Evolutionary conservation across 2,888 invertebrate genomes (phyloP).

Genomic region (Magallana nippona): DNA sequence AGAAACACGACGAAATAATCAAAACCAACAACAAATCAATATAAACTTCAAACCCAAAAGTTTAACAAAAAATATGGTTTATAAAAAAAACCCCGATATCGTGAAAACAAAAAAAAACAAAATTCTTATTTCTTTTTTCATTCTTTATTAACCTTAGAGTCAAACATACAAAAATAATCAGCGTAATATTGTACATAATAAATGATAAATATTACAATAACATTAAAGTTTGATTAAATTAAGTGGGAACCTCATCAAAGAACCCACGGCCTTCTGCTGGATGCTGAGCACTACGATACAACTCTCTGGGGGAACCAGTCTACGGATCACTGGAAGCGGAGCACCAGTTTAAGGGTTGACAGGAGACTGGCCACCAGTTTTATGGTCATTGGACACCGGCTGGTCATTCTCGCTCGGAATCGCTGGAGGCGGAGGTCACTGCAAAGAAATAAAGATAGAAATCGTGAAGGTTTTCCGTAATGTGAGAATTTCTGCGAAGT

Average conservation of each 20-base stretch:
- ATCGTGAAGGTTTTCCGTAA: not conserved
- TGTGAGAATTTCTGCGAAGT: slow-evolving; percentile 20
- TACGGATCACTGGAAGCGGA: too few relatives aligned
- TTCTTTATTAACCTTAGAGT: not conserved
- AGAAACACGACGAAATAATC: too few relatives aligned
- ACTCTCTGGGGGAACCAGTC: not conserved
- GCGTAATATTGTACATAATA: not conserved
- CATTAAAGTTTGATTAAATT: not conserved
- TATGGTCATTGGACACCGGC: too few relatives aligned
- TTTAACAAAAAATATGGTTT: not conserved
- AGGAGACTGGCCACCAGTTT: too few relatives aligned
- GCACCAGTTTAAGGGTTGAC: too few relatives aligned
- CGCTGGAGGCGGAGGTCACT: slow-evolving; percentile 16
- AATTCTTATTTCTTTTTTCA: not conserved
- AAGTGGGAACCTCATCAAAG: not conserved
- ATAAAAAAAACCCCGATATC: not conserved
- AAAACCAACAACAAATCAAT: too few relatives aligned
- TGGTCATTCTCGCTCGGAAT: not conserved
- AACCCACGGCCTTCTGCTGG: not conserved
- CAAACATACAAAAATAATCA: slow-evolving; percentile 18
- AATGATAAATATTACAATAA: slow-evolving; percentile 19
- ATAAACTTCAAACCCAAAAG: too few relatives aligned
- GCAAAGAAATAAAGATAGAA: not conserved
- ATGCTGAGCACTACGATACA: not conserved
- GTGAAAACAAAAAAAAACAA: too few relatives aligned